Percentiles rank a stretch among this genome's conserved stretches.
These are phyloP conservation scores for Actinia equina DNA, from an alignment of 64 coral and sea anemone species.

Conservation along the genomic window DNA sequence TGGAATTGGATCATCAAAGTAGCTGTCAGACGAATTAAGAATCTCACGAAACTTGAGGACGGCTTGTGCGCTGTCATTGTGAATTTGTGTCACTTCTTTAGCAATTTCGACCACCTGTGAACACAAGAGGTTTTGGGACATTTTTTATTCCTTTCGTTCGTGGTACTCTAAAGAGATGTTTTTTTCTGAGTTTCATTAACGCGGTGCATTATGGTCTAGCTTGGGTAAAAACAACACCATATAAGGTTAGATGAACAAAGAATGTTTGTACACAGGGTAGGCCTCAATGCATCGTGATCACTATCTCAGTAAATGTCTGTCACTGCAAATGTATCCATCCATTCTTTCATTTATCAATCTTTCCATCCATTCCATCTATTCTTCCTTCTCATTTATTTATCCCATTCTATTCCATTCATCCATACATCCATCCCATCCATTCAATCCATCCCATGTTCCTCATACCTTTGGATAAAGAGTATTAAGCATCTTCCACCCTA, in stretches of 20 bases:
- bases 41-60: conserved; percentile 32
- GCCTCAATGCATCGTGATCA: background rate
- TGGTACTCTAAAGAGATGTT: no score
- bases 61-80: conserved; percentile 12
- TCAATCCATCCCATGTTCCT: background rate
- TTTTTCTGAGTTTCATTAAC: no score
- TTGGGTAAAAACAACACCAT: no score
- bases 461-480: conserved; percentile 73
- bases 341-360: background rate
- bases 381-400: background rate
- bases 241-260: no score
- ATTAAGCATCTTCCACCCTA: conserved; percentile 50
- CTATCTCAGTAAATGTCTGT: background rate
- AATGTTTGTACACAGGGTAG: no score
- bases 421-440: background rate
- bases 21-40: conserved; percentile 55
- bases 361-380: background rate
- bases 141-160: no score
- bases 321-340: background rate
- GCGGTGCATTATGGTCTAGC: no score
- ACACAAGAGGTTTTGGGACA: background rate
- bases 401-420: background rate
- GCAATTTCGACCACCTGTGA: conserved; percentile 43
- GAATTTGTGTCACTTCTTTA: conserved; percentile 22
- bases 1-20: conserved; percentile 58